Conservation (phyloP, 1,140 invertebrate genomes). For the Cydia strobilella region DNA sequence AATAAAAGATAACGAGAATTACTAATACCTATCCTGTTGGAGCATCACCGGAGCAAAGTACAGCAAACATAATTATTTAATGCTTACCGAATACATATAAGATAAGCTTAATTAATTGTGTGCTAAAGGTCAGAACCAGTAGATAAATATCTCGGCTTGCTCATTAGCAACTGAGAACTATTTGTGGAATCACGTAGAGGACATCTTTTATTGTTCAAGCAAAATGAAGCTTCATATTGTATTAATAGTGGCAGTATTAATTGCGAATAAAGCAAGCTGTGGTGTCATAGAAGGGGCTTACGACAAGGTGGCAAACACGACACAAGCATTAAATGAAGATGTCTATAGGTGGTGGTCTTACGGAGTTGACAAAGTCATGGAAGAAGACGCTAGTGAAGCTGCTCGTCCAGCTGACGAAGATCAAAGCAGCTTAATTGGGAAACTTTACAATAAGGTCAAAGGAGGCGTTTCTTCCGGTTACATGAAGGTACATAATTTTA, state of each 20-base stretch:
- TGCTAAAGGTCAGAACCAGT: not conserved
- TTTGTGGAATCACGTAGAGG: not conserved
- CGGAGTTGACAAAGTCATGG: conserved; percentile 35
- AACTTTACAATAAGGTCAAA: conserved; percentile 5
- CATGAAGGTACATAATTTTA: conserved; percentile 18
- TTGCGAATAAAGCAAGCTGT: conserved; percentile 30
- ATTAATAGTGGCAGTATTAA: not conserved
- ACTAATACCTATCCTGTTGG: not conserved
- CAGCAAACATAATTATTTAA: conserved; percentile 5
- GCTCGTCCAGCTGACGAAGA: conserved; percentile 10
- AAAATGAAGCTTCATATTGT: conserved; percentile 8
- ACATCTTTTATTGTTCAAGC: not conserved
- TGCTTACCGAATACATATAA: not conserved
- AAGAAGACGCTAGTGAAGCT: conserved; percentile 12
- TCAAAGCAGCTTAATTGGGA: not conserved
- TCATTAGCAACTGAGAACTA: conserved; percentile 9
- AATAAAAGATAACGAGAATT: conserved; percentile 3
- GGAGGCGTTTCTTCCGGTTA: conserved; percentile 11
- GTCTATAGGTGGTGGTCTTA: conserved; percentile 33
- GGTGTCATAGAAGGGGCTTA: conserved; percentile 34
- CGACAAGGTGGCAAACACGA: conserved; percentile 37
- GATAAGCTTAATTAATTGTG: conserved; percentile 22
- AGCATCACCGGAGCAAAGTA: conserved; percentile 22
- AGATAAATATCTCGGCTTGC: not conserved
- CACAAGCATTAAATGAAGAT: conserved; percentile 36